Percentiles rank a stretch among this genome's conserved stretches.
phyloP scores from a whole-genome alignment of 2,113 vertebrate genomes.

The Microcebus tavaratra region DNA sequence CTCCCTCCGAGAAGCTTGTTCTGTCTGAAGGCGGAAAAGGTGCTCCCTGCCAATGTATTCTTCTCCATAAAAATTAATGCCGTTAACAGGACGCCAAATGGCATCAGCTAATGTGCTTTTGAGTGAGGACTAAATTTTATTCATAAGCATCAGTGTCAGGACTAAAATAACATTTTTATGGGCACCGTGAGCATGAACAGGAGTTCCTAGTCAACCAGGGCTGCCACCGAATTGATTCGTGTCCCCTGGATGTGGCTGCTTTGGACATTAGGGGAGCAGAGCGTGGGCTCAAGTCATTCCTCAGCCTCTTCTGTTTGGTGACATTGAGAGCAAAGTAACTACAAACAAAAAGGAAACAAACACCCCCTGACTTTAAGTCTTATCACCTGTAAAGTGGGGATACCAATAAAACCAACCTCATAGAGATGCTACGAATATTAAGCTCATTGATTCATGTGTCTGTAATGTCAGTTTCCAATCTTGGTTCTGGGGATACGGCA shows the following conservation, averaged over 20 bases:
- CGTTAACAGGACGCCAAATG: slow-evolving; percentile 75
- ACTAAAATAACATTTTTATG: slow-evolving; percentile 83
- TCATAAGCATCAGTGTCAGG: slow-evolving; percentile 78
- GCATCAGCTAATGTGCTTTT: slow-evolving; percentile 78
- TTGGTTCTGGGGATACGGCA: background rate
- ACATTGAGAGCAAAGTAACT: background rate
- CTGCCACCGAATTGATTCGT: background rate
- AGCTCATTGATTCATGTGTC: background rate
- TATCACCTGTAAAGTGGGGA: background rate
- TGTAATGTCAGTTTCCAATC: background rate
- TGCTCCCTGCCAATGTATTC: slow-evolving; percentile 47
- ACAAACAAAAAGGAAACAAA: background rate
- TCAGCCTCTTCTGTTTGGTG: background rate
- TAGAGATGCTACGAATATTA: rapidly evolving
- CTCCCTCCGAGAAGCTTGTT: background rate
- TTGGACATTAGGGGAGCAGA: background rate
- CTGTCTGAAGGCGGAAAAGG: background rate
- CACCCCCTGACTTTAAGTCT: background rate
- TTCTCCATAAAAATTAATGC: slow-evolving; percentile 80
- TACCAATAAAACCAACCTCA: background rate
- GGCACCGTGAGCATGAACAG: slow-evolving; percentile 73
- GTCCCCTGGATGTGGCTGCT: background rate
- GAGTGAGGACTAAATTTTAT: slow-evolving; percentile 82
- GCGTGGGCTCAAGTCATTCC: background rate
- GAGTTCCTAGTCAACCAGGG: slow-evolving; percentile 66